Evolutionary conservation across 2,113 vertebrate species (phyloP).

Genomic region (Mesitornis unicolor): DNA sequence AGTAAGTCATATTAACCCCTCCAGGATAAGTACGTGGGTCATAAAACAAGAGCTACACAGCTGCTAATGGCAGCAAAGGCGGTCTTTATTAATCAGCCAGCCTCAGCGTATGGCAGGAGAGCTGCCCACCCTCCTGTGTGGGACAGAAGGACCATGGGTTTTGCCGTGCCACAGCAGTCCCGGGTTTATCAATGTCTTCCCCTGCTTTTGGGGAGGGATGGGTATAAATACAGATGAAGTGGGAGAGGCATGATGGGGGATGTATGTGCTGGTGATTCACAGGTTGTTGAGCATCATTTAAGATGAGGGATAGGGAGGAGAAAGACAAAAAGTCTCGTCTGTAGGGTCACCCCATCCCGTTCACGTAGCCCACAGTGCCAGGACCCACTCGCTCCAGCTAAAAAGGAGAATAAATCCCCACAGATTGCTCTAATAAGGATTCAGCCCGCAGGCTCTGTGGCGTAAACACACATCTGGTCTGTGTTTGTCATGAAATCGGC

Average conservation of each 20-base stretch:
- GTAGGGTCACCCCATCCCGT: neutral
- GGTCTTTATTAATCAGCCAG: slow-evolving; percentile 53
- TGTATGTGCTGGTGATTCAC: neutral
- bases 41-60: slow-evolving; percentile 50
- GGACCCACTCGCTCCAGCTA: neutral
- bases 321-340: neutral
- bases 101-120: slow-evolving; percentile 10
- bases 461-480: slow-evolving; percentile 74
- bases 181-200: rapidly evolving
- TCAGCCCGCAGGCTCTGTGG: slow-evolving; percentile 60
- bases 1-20: slow-evolving; percentile 69
- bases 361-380: neutral
- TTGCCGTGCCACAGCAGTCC: neutral
- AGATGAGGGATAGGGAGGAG: neutral
- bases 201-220: neutral
- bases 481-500: slow-evolving; percentile 74
- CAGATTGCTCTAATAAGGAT: slow-evolving; percentile 71
- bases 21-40: slow-evolving; percentile 42
- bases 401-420: slow-evolving; percentile 54
- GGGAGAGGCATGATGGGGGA: neutral
- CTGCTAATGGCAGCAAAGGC: slow-evolving; percentile 57
- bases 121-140: neutral
- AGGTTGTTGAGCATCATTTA: slow-evolving; percentile 12
- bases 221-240: neutral
- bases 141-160: slow-evolving; percentile 12